Conservation (phyloP, 2,888 invertebrate genomes). For the Sthenelais limicola region DNA sequence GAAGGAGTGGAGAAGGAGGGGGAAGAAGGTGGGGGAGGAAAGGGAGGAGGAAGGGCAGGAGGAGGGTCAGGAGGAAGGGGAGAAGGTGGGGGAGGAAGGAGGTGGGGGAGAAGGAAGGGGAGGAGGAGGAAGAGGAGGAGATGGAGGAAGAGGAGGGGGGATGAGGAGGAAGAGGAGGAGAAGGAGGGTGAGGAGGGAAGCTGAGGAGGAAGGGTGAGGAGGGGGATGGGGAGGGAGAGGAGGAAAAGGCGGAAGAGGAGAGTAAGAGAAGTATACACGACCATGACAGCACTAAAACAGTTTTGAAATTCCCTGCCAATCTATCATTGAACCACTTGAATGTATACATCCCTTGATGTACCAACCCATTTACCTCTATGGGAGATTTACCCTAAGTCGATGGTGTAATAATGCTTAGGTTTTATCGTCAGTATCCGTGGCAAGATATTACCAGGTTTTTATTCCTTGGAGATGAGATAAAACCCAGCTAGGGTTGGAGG, state of each 20-base stretch:
- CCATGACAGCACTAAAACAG: too few species aligned
- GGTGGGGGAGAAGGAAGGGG: neutral
- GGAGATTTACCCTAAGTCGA: too few species aligned
- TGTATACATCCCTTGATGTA: too few species aligned
- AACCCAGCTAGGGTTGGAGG: too few species aligned
- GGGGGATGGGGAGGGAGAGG: neutral
- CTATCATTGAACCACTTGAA: too few species aligned
- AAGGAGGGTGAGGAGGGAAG: neutral
- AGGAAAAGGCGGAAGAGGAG: neutral
- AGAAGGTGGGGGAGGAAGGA: neutral
- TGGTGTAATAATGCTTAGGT: too few species aligned
- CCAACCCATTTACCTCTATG: too few species aligned
- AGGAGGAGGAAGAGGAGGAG: neutral
- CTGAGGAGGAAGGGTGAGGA: neutral
- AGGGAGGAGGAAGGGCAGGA: neutral
- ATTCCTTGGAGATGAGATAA: too few species aligned
- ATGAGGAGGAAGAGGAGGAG: neutral
- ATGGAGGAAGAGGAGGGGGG: constrained; percentile 1
- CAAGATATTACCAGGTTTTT: too few species aligned
- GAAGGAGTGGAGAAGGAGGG: neutral
- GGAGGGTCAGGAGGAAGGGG: neutral
- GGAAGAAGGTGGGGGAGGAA: neutral
- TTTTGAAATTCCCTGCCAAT: too few species aligned
- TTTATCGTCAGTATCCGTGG: too few species aligned
- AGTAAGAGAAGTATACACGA: neutral